These are phyloP conservation scores for Leucophenga varia DNA, from an alignment of 1,140 invertebrate genomes.

Conservation along the genomic window DNA sequence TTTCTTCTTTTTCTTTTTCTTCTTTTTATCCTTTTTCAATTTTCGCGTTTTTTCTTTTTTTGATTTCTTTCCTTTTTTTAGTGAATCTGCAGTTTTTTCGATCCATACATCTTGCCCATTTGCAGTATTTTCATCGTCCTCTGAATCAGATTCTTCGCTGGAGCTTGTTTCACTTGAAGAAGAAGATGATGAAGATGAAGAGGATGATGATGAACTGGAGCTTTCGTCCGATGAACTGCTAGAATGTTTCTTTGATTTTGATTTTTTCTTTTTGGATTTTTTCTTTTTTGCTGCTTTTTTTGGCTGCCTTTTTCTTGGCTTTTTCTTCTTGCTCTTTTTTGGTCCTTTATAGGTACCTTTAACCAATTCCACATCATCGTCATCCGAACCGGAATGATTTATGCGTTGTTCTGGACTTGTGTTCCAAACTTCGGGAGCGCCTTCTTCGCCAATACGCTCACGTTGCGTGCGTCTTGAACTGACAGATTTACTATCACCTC, in stretches of 20 bases:
- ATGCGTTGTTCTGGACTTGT: constrained; percentile 68
- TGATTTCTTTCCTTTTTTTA: constrained; percentile 52
- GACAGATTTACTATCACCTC: constrained; percentile 58
- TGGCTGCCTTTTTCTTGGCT: constrained; percentile 52
- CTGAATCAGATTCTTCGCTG: constrained; percentile 27
- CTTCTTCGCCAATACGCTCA: constrained; percentile 70
- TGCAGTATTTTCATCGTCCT: constrained; percentile 8
- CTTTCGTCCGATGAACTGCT: constrained; percentile 38
- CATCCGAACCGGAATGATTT: constrained; percentile 54
- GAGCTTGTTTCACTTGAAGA: constrained; percentile 18
- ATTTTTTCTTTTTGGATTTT: constrained; percentile 59
- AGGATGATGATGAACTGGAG: constrained; percentile 20
- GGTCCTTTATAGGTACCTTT: constrained; percentile 59
- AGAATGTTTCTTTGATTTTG: constrained; percentile 53
- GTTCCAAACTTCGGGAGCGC: constrained; percentile 70
- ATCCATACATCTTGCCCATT: constrained; percentile 36
- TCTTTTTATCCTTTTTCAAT: constrained; percentile 55
- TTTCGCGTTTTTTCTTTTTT: constrained; percentile 58
- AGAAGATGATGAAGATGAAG: constrained; percentile 15
- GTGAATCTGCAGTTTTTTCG: constrained; percentile 42
- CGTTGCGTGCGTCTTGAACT: constrained; percentile 68
- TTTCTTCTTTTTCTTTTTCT: constrained; percentile 66
- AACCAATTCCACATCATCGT: constrained; percentile 38
- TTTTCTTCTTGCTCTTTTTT: constrained; percentile 58
- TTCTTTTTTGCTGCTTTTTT: constrained; percentile 62